Conservation (phyloP, 1,140 invertebrate species). For the Copidosoma floridanum region DNA sequence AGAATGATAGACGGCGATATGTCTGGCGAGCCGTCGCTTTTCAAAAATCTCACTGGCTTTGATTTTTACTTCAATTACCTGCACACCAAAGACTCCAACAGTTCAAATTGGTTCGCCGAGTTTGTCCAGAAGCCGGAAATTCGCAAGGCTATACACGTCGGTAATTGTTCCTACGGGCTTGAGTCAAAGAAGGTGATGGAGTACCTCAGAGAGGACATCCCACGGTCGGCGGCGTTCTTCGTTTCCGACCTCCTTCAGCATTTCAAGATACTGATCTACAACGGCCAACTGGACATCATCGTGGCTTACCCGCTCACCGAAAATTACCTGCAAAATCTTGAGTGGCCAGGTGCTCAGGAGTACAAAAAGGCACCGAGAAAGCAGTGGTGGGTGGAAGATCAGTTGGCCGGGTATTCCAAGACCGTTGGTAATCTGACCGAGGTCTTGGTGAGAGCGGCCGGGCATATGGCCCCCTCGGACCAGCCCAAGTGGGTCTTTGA, state of each 20-base stretch:
- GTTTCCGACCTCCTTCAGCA: constrained; percentile 67
- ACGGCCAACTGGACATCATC: constrained; percentile 83
- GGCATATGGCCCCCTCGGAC: constrained; percentile 81
- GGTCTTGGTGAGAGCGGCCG: constrained; percentile 77
- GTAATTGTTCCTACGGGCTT: constrained; percentile 69
- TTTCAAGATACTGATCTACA: constrained; percentile 75
- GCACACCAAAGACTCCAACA: constrained; percentile 56
- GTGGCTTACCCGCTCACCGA: constrained; percentile 77
- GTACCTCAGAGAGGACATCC: constrained; percentile 74
- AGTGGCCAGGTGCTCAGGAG: constrained; percentile 65
- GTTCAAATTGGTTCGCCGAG: constrained; percentile 57
- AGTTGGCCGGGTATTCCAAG: constrained; percentile 77
- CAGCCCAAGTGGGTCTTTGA: constrained; percentile 77
- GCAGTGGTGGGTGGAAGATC: constrained; percentile 67
- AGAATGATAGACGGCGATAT: constrained; percentile 70
- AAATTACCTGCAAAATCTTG: constrained; percentile 67
- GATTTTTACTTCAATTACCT: constrained; percentile 81
- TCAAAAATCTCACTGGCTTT: constrained; percentile 77
- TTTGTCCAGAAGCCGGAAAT: constrained; percentile 64
- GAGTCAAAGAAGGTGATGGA: constrained; percentile 62
- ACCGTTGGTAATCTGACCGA: constrained; percentile 72
- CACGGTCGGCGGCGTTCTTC: constrained; percentile 77
- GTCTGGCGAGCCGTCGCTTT: constrained; percentile 63
- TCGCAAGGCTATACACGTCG: constrained; percentile 78
- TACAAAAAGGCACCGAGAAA: constrained; percentile 67